Conservation (phyloP, 2,797 vertebrate genomes). For the Argya squamiceps region DNA sequence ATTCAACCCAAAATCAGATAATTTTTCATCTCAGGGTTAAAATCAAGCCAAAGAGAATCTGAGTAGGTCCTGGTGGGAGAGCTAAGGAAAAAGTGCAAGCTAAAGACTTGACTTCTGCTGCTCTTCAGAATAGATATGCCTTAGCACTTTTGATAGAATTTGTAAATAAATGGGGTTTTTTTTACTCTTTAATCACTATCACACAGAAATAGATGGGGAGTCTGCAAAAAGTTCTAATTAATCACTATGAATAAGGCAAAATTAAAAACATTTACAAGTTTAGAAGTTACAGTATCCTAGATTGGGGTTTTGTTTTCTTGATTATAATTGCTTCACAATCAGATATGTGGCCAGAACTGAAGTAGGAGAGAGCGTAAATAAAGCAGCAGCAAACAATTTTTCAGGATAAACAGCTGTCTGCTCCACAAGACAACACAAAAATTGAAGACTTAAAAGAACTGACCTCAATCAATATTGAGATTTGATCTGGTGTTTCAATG, state of each 20-base stretch:
- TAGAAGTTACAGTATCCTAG: background rate
- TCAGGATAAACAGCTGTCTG: background rate
- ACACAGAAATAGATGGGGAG: background rate
- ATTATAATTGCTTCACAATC: background rate
- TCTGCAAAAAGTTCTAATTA: background rate
- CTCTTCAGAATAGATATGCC: background rate
- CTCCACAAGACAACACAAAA: background rate
- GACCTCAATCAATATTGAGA: slow-evolving; percentile 25
- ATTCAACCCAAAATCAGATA: background rate
- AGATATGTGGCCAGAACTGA: background rate
- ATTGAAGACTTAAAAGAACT: background rate
- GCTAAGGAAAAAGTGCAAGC: background rate
- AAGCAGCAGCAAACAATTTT: background rate
- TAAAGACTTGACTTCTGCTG: background rate
- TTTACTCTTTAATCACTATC: background rate
- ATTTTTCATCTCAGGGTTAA: background rate
- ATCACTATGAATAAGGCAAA: background rate
- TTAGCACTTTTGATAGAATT: background rate
- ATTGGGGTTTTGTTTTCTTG: background rate
- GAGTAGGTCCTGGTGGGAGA: background rate
- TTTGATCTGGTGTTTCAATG: slow-evolving; percentile 3
- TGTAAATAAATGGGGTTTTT: background rate
- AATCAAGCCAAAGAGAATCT: background rate
- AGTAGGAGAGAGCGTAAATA: background rate
- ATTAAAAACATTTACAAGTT: background rate